Evolutionary conservation across 2,113 vertebrate genomes (phyloP).

Genomic region (Abramis brama): DNA sequence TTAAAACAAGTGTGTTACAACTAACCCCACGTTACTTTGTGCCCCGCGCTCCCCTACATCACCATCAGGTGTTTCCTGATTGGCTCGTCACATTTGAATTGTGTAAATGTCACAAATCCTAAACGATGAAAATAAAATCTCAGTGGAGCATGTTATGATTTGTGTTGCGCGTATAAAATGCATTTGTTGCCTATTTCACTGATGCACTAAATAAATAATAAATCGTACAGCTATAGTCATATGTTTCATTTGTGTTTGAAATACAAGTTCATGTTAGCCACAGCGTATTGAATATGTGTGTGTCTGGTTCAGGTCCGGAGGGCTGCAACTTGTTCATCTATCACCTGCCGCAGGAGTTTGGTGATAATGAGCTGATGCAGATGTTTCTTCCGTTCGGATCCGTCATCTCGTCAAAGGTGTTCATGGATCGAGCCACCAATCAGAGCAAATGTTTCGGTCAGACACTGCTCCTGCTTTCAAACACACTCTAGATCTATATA

Average conservation of each 20-base stretch:
- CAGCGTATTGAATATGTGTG: background rate
- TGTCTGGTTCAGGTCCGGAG: slow-evolving; percentile 84
- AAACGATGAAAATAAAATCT: background rate
- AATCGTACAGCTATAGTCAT: background rate
- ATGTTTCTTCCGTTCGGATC: slow-evolving; percentile 98
- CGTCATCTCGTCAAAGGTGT: slow-evolving; percentile 97
- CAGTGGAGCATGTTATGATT: background rate
- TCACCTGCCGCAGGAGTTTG: slow-evolving; percentile 98
- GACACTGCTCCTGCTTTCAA: slow-evolving; percentile 55
- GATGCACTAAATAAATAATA: background rate
- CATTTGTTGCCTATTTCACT: background rate
- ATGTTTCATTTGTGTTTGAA: background rate
- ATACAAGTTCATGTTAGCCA: background rate
- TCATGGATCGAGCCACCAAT: slow-evolving; percentile 96
- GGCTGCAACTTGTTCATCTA: slow-evolving; percentile 99
- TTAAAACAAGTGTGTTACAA: too few relatives aligned
- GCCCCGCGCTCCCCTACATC: background rate
- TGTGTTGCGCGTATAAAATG: background rate
- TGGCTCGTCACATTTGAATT: background rate
- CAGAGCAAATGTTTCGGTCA: slow-evolving; percentile 99
- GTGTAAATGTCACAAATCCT: background rate
- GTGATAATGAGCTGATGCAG: slow-evolving; percentile 95
- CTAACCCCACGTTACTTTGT: too few relatives aligned
- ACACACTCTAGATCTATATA: background rate
- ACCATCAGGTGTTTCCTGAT: background rate